A percentile compares a stretch with the other conserved stretches of the same genome.
Conservation (phyloP, 1,140 invertebrate genomes). For the Papilio polytes region DNA sequence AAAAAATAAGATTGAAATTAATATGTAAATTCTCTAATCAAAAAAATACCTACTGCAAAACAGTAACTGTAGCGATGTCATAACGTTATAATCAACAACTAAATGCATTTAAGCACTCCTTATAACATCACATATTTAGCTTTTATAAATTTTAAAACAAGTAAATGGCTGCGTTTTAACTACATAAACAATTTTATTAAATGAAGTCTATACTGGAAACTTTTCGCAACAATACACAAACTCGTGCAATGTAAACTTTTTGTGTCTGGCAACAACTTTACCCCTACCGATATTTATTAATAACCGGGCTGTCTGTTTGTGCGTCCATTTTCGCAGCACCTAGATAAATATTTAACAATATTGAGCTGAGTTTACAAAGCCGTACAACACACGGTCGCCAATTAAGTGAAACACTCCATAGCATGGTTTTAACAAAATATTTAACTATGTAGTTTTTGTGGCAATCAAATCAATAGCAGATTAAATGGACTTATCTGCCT, state of each 20-base stretch:
- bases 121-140: no score
- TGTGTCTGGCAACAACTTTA: neutral
- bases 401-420: neutral
- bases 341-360: slow-evolving; percentile 32
- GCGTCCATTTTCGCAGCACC: slow-evolving; percentile 14
- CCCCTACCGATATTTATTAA: slow-evolving; percentile 20
- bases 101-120: no score
- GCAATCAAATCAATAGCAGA: neutral
- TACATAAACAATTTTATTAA: neutral
- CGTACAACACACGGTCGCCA: slow-evolving; percentile 4
- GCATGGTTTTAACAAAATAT: neutral
- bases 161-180: no score
- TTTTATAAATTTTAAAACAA: no score
- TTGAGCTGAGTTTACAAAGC: neutral
- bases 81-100: no score
- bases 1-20: no score
- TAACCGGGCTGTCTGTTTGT: slow-evolving; percentile 18
- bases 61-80: no score
- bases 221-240: neutral
- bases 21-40: no score
- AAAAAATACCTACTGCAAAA: no score
- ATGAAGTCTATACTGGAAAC: neutral
- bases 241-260: slow-evolving; percentile 13
- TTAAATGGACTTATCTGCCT: neutral
- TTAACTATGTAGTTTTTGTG: neutral